phyloP scores from a whole-genome alignment of 2,797 vertebrate genomes.

The Sebastolobus altivelis region DNA sequence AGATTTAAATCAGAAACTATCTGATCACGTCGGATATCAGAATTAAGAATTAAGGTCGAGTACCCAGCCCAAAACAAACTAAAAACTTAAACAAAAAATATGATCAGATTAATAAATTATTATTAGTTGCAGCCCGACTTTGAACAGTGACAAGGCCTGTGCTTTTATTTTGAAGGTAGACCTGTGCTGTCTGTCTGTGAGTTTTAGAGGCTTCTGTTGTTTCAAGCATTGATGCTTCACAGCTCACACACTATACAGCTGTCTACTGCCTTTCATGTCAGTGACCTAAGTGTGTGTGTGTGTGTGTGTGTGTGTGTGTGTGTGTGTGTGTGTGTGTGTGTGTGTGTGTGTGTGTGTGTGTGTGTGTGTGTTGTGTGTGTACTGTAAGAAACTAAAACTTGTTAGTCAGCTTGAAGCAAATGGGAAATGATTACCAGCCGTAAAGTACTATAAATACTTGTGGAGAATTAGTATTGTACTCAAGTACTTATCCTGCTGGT shows the following conservation, averaged over 20 bases:
- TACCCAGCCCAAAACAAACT: background rate
- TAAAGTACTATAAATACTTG: background rate
- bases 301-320: too few species aligned
- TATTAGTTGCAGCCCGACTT: background rate
- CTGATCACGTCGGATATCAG: background rate
- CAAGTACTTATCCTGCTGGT: background rate
- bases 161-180: slow-evolving; percentile 66
- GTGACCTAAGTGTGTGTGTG: background rate
- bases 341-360: too few species aligned
- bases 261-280: slow-evolving; percentile 53
- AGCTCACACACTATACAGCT: slow-evolving; percentile 61
- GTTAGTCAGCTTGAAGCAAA: slow-evolving; percentile 25
- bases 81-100: background rate
- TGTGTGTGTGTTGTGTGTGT: too few species aligned
- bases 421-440: background rate
- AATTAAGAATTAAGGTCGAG: background rate
- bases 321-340: too few species aligned
- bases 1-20: background rate
- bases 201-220: slow-evolving; percentile 61
- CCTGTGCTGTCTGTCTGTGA: slow-evolving; percentile 14
- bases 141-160: background rate
- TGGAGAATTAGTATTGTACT: background rate
- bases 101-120: background rate
- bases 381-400: slow-evolving; percentile 33
- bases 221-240: slow-evolving; percentile 52